Percentiles rank a stretch among this genome's conserved stretches.
Conservation (phyloP, 2,888 invertebrate species). For the Coenonympha arcania region DNA sequence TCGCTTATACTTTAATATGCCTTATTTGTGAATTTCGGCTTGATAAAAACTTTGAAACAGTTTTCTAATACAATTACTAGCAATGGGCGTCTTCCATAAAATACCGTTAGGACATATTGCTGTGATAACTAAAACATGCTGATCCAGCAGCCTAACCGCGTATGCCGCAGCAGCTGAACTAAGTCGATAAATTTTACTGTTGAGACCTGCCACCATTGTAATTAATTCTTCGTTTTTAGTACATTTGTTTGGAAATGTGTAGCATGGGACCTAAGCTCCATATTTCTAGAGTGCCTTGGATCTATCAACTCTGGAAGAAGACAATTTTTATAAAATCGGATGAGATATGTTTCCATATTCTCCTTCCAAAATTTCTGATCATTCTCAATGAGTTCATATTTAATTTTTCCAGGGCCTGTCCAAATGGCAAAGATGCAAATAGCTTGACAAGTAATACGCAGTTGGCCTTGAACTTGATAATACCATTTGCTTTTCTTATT, state of each 20-base stretch:
- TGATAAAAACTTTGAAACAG: too few relatives aligned
- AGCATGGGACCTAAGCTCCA: not conserved
- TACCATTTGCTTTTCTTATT: too few relatives aligned
- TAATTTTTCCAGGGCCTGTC: slow-evolving; percentile 7
- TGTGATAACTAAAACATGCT: too few relatives aligned
- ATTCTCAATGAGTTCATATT: slow-evolving; percentile 9
- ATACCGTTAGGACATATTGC: too few relatives aligned
- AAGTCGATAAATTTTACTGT: too few relatives aligned
- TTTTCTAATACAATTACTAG: too few relatives aligned
- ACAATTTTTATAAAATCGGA: slow-evolving; percentile 11
- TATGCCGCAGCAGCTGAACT: too few relatives aligned
- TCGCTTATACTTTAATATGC: too few relatives aligned
- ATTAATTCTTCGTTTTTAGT: not conserved
- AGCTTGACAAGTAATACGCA: not conserved
- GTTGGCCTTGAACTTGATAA: not conserved
- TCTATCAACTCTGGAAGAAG: slow-evolving; percentile 10
- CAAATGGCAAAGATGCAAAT: slow-evolving; percentile 11
- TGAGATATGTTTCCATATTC: slow-evolving; percentile 12
- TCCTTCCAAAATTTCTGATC: slow-evolving; percentile 14
- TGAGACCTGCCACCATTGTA: too few relatives aligned
- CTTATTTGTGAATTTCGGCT: too few relatives aligned
- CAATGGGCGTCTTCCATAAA: too few relatives aligned
- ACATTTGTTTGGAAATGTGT: not conserved
- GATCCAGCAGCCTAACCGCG: too few relatives aligned
- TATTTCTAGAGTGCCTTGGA: not conserved